Evolutionary conservation across 2,797 vertebrate genomes (phyloP).

Genomic region (Acanthurus lineatus): DNA sequence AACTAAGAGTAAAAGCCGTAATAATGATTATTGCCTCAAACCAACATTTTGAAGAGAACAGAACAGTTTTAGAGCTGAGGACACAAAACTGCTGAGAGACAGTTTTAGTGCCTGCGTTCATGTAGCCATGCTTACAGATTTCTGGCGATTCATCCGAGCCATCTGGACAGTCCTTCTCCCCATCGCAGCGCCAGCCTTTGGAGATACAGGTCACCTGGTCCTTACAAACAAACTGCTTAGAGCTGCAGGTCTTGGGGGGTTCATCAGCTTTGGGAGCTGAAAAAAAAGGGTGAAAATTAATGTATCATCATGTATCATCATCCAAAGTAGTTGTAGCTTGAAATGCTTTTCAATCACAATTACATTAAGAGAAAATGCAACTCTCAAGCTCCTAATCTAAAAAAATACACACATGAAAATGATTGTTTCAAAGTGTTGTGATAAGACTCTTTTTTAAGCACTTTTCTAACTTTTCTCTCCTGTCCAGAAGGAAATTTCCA

Average conservation of each 20-base stretch:
- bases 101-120: slow-evolving; percentile 32
- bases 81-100: slow-evolving; percentile 30
- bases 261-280: slow-evolving; percentile 84
- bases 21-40: not conserved
- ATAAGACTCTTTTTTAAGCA: not conserved
- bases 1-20: slow-evolving; percentile 25
- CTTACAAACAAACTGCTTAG: slow-evolving; percentile 98
- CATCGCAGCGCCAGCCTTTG: slow-evolving; percentile 98
- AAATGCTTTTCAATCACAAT: slow-evolving; percentile 21
- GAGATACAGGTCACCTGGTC: slow-evolving; percentile 98
- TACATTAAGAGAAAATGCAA: slow-evolving; percentile 3
- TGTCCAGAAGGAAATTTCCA: slow-evolving; percentile 60
- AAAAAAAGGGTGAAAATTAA: slow-evolving; percentile 45
- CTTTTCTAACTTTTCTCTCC: slow-evolving; percentile 9
- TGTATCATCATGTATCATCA: slow-evolving; percentile 33
- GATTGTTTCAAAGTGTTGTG: not conserved
- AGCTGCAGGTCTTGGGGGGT: slow-evolving; percentile 92
- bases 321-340: slow-evolving; percentile 5
- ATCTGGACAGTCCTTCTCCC: slow-evolving; percentile 98
- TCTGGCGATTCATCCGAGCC: slow-evolving; percentile 96
- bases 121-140: slow-evolving; percentile 90
- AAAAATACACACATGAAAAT: not conserved
- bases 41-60: slow-evolving; percentile 21
- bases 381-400: not conserved
- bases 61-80: not conserved